Evolutionary conservation across 2,113 vertebrate species (phyloP).

Genomic region (Halcyon senegalensis): DNA sequence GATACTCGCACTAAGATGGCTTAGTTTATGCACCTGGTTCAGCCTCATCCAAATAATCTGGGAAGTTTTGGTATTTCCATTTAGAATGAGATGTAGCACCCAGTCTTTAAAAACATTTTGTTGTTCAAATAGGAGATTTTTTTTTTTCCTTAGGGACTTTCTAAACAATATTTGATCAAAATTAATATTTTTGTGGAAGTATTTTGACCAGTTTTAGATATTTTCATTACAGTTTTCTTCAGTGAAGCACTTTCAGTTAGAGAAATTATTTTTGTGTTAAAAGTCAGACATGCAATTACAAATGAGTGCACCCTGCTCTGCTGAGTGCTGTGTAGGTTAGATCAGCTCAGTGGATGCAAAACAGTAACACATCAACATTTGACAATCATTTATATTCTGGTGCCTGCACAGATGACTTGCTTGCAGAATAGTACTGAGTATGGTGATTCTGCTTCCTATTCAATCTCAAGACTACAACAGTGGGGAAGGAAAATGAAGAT

Average conservation of each 20-base stretch:
- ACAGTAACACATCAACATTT: background rate
- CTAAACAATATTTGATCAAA: background rate
- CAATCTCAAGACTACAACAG: background rate
- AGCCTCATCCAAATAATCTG: background rate
- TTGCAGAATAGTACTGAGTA: accelerated
- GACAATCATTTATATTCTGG: background rate
- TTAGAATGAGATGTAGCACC: background rate
- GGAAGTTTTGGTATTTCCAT: background rate
- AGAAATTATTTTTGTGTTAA: background rate
- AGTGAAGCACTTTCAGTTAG: background rate
- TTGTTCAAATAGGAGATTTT: background rate
- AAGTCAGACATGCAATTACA: background rate
- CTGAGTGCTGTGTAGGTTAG: background rate
- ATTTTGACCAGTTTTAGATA: background rate
- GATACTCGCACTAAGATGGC: background rate
- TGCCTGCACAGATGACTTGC: background rate
- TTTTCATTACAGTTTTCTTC: background rate
- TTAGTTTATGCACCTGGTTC: background rate
- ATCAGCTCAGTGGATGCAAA: background rate
- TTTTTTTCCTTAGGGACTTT: background rate
- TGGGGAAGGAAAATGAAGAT: background rate
- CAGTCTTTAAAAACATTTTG: background rate
- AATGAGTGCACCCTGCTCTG: background rate
- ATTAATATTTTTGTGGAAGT: background rate
- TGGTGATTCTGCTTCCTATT: background rate